These are phyloP conservation scores for Embidobia sp. DNA, from an alignment of 2,888 invertebrate genomes.

Conservation along the genomic window DNA sequence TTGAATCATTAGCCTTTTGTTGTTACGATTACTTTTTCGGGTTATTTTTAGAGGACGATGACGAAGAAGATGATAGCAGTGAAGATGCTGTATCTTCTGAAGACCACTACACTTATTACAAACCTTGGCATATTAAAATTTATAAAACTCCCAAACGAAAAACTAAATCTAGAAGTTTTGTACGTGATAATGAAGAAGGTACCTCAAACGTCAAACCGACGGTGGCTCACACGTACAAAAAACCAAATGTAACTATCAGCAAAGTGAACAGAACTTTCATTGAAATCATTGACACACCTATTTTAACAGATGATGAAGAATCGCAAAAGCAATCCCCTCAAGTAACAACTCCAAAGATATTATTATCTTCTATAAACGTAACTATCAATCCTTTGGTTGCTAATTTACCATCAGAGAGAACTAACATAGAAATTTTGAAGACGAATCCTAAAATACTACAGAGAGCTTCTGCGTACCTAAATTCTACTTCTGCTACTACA, in stretches of 20 bases:
- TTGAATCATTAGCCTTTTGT: too few relatives aligned
- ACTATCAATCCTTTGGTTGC: conserved; percentile 24
- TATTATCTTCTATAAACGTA: not conserved
- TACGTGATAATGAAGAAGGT: conserved; percentile 37
- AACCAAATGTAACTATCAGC: conserved; percentile 33
- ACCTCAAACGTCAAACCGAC: conserved; percentile 34
- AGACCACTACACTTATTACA: conserved; percentile 28
- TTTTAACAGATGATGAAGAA: conserved; percentile 2
- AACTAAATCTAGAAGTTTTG: conserved; percentile 6
- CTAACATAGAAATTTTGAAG: conserved; percentile 48
- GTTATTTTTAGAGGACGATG: conserved; percentile 65
- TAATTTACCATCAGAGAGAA: not conserved
- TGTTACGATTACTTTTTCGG: too few relatives aligned
- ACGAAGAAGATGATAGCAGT: conserved; percentile 32
- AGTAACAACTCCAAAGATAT: not conserved
- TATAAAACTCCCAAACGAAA: conserved; percentile 20
- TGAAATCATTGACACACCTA: conserved; percentile 18
- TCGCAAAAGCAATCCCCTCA: not conserved
- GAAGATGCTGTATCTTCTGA: conserved; percentile 50
- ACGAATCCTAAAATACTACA: conserved; percentile 31
- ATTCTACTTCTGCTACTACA: not conserved
- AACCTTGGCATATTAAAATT: conserved; percentile 35
- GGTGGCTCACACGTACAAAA: conserved; percentile 6
- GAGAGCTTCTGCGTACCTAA: not conserved
- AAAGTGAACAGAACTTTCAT: conserved; percentile 38